Conservation (phyloP, 1,140 invertebrate species). For the honey bee (Apis mellifera) region Amel_HAv3.1 CM009933.2:5194001-5194500, state of each 20-base stretch:
- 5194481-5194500: conserved; percentile 11
- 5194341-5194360: background rate
- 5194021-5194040: too few relatives aligned
- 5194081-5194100: too few relatives aligned
- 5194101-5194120: too few relatives aligned
- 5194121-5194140: too few relatives aligned
- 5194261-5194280: background rate
- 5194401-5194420: conserved; percentile 28
- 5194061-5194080: too few relatives aligned
- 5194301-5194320: conserved; percentile 1
- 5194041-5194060: too few relatives aligned
- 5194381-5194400: conserved; percentile 18
- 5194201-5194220: too few relatives aligned
- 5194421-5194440: background rate
- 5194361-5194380: background rate
- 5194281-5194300: background rate
- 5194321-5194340: background rate
- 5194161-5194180: too few relatives aligned
- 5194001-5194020: too few relatives aligned
- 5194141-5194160: too few relatives aligned
- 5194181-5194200: too few relatives aligned
- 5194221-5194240: background rate
- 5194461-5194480: background rate
- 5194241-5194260: background rate
- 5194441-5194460: too few relatives aligned